Evolutionary conservation across 2,797 vertebrate species (phyloP).

Genomic region (Anguilla obscura): DNA sequence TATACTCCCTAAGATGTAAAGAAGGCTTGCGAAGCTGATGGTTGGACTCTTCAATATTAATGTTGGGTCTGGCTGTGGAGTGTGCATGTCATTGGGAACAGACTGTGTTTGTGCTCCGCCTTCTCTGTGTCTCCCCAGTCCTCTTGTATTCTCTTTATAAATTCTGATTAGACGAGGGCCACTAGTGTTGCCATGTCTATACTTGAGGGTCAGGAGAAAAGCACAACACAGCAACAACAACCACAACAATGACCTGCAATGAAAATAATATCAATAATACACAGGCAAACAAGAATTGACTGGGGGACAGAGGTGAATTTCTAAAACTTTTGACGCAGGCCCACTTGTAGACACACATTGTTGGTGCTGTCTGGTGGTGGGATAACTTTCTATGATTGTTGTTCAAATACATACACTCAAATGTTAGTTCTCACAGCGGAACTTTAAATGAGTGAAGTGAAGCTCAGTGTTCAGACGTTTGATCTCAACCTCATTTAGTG

Average conservation of each 20-base stretch:
- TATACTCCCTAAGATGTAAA: neutral
- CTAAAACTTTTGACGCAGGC: neutral
- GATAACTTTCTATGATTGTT: neutral
- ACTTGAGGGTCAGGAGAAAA: neutral
- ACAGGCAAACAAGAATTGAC: neutral
- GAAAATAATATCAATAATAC: neutral
- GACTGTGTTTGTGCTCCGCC: neutral
- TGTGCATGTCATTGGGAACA: neutral
- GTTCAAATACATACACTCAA: neutral
- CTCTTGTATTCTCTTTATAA: neutral
- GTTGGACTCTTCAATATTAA: conserved; percentile 23
- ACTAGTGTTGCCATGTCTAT: neutral
- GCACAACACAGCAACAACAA: neutral
- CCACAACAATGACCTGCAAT: neutral
- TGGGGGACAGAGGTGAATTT: neutral
- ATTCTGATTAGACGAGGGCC: no score
- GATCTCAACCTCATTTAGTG: neutral
- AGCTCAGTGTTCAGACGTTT: neutral
- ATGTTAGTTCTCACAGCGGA: neutral
- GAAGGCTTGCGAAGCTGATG: conserved; percentile 4
- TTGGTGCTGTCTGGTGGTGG: neutral
- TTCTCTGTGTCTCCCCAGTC: neutral
- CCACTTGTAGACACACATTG: neutral
- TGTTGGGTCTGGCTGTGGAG: neutral
- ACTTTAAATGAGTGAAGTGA: neutral